These are phyloP conservation scores for Aphis craccivora DNA, from an alignment of 1,140 invertebrate genomes.

Conservation along the genomic window DNA sequence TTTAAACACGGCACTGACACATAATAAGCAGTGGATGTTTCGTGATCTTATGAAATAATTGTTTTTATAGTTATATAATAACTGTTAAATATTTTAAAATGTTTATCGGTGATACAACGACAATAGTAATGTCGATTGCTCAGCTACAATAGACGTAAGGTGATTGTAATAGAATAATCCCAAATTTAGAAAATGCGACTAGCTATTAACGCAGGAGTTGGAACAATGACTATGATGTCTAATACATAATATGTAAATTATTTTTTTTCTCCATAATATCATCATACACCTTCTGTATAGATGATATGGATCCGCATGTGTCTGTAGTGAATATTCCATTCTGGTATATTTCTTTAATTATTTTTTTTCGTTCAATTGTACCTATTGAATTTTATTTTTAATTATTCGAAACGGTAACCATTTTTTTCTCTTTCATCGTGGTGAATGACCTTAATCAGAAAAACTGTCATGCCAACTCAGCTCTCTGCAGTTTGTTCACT, in stretches of 20 bases:
- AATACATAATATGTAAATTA: background rate
- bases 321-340: background rate
- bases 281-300: background rate
- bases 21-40: background rate
- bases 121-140: background rate
- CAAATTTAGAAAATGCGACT: background rate
- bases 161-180: background rate
- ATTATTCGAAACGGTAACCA: conserved; percentile 23
- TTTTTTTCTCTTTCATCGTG: background rate
- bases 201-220: background rate
- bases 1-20: background rate
- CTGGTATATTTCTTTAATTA: conserved; percentile 19
- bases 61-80: too few relatives aligned
- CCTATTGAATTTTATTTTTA: conserved; percentile 41
- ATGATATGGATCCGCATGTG: background rate
- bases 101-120: background rate
- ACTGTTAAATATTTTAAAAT: background rate
- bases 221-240: background rate
- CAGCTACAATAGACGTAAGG: background rate
- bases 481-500: background rate
- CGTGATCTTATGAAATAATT: background rate
- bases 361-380: background rate
- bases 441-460: conserved; percentile 44
- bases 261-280: background rate
- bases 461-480: conserved; percentile 27